phyloP scores from a whole-genome alignment of 2,888 invertebrate species.

The Morpho deidamia region DNA sequence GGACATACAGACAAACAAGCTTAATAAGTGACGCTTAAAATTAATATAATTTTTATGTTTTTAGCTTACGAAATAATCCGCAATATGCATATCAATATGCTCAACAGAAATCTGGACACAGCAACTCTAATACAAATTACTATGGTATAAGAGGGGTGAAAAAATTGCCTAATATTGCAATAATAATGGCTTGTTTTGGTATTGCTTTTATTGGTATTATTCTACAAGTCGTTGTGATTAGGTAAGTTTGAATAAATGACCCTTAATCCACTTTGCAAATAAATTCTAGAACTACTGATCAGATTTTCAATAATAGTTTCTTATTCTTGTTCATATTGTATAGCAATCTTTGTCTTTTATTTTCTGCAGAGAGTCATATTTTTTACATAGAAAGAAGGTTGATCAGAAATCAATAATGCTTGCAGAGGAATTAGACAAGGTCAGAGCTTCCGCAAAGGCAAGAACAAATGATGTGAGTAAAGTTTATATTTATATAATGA shows the following conservation, averaged over 20 bases:
- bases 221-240: constrained; percentile 79
- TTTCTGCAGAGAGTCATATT: constrained; percentile 69
- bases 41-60: constrained; percentile 12
- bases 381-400: constrained; percentile 59
- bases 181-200: constrained; percentile 77
- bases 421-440: constrained; percentile 67
- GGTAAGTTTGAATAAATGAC: constrained; percentile 52
- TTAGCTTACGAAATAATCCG: constrained; percentile 45
- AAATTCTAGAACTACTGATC: too few species aligned
- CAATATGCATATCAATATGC: constrained; percentile 38
- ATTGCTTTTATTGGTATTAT: constrained; percentile 78
- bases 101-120: constrained; percentile 35
- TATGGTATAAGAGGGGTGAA: constrained; percentile 81
- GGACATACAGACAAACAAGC: too few species aligned
- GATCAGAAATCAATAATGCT: constrained; percentile 68
- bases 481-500: background rate
- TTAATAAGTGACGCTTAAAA: too few species aligned
- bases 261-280: too few species aligned
- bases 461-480: constrained; percentile 75
- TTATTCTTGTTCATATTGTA: too few species aligned
- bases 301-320: too few species aligned
- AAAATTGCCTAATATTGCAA: constrained; percentile 79
- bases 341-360: background rate
- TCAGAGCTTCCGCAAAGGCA: constrained; percentile 69
- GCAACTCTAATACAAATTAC: constrained; percentile 53